These are phyloP conservation scores for Poeciliopsis turneri DNA, from an alignment of 2,797 vertebrate species.

Conservation along the genomic window DNA sequence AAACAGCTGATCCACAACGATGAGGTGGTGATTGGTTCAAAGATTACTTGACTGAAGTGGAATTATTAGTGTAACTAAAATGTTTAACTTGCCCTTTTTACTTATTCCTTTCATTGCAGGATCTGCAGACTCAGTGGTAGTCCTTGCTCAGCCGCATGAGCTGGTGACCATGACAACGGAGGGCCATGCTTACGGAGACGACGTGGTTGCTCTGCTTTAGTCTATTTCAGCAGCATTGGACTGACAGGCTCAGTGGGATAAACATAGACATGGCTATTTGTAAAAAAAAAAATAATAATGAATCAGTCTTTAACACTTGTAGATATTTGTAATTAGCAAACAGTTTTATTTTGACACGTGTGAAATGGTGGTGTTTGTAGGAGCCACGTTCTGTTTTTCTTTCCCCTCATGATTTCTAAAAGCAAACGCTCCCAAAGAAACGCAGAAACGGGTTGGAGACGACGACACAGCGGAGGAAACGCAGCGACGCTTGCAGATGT, in stretches of 20 bases:
- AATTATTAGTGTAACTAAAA: not conserved
- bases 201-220: conserved; percentile 83
- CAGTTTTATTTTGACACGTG: conserved; percentile 67
- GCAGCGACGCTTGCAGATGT: conserved; percentile 20
- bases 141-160: conserved; percentile 81
- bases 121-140: conserved; percentile 80
- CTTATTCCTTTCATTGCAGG: conserved; percentile 48
- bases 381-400: conserved; percentile 38
- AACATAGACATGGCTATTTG: conserved; percentile 7
- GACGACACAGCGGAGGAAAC: conserved; percentile 21
- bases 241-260: conserved; percentile 30
- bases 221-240: conserved; percentile 32
- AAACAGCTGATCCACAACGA: not conserved
- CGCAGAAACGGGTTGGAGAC: conserved; percentile 66
- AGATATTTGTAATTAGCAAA: conserved; percentile 74
- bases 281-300: conserved; percentile 26
- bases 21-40: not conserved
- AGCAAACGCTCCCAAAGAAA: conserved; percentile 72
- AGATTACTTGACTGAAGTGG: not conserved
- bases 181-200: conserved; percentile 79
- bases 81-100: conserved; percentile 12
- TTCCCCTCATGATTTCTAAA: conserved; percentile 11
- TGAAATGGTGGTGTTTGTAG: conserved; percentile 61
- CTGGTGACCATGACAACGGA: conserved; percentile 83
- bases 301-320: conserved; percentile 55